Percentiles rank a stretch among this genome's conserved stretches.
These are phyloP conservation scores for Corynorhinus townsendii DNA, from an alignment of 2,113 vertebrate species.

Conservation along the genomic window DNA sequence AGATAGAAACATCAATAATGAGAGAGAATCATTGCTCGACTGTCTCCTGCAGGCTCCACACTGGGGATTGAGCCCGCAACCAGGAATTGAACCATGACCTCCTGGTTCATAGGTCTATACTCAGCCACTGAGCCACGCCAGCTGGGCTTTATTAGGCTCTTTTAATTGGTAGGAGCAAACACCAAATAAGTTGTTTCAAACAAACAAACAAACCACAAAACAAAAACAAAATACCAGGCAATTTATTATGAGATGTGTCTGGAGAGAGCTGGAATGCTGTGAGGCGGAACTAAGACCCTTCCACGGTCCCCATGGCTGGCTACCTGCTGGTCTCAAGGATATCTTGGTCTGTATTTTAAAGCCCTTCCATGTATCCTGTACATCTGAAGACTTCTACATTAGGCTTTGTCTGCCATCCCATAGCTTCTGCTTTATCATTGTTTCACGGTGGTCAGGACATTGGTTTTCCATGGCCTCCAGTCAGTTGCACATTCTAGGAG, in stretches of 20 bases:
- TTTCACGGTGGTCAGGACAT: not conserved
- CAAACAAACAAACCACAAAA: not conserved
- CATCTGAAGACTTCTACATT: not conserved
- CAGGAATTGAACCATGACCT: too few relatives aligned
- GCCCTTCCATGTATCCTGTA: not conserved
- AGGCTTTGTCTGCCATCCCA: not conserved
- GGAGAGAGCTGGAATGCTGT: not conserved
- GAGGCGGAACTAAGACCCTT: not conserved
- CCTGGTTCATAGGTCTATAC: too few relatives aligned
- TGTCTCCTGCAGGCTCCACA: too few relatives aligned
- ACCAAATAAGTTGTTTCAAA: not conserved
- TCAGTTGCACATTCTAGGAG: not conserved
- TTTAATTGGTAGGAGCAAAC: not conserved
- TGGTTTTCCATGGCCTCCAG: not conserved
- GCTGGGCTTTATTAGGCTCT: not conserved
- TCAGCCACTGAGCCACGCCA: too few relatives aligned
- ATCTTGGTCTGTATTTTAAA: not conserved
- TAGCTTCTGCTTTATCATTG: not conserved
- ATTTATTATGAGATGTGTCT: not conserved
- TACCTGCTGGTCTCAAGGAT: not conserved
- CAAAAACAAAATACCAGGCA: not conserved
- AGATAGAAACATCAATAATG: too few relatives aligned
- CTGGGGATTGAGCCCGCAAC: too few relatives aligned
- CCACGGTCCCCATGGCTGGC: not conserved
- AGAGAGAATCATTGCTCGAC: too few relatives aligned